These are phyloP conservation scores for Drosophila truncata DNA, from an alignment of 1,140 invertebrate species.

Conservation along the genomic window DNA sequence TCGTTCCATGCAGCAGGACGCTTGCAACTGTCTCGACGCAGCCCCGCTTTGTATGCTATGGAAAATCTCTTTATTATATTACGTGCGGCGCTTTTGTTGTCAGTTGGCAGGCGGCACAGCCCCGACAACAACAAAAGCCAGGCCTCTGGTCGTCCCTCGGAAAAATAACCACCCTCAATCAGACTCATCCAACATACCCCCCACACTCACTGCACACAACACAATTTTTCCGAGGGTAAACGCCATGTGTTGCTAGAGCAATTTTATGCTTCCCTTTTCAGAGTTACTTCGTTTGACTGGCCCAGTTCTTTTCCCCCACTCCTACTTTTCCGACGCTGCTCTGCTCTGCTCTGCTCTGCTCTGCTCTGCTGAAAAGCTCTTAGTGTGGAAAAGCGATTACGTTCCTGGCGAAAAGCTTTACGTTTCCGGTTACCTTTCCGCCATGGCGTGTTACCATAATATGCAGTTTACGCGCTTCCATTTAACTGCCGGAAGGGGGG, in stretches of 20 bases:
- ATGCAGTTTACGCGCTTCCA: conserved; percentile 70
- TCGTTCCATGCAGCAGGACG: conserved; percentile 36
- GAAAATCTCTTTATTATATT: conserved; percentile 84
- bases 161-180: conserved; percentile 23
- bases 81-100: conserved; percentile 77
- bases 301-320: conserved; percentile 60
- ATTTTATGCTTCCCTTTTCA: conserved; percentile 74
- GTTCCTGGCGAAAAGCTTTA: conserved; percentile 68
- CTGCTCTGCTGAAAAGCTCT: conserved; percentile 61
- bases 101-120: conserved; percentile 55
- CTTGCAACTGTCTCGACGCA: conserved; percentile 49
- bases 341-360: conserved; percentile 20
- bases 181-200: not conserved
- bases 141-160: conserved; percentile 19
- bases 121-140: conserved; percentile 35
- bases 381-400: conserved; percentile 71
- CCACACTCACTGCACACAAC: not conserved
- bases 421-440: conserved; percentile 78
- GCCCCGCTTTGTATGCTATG: conserved; percentile 73
- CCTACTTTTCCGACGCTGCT: conserved; percentile 22
- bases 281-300: conserved; percentile 60
- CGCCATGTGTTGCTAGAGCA: conserved; percentile 76
- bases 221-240: conserved; percentile 20
- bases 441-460: conserved; percentile 55
- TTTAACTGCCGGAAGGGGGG: conserved; percentile 33